A percentile compares a stretch with the other conserved stretches of the same genome.
Conservation (phyloP, 2,113 vertebrate genomes). For the Antennarius striatus region DNA sequence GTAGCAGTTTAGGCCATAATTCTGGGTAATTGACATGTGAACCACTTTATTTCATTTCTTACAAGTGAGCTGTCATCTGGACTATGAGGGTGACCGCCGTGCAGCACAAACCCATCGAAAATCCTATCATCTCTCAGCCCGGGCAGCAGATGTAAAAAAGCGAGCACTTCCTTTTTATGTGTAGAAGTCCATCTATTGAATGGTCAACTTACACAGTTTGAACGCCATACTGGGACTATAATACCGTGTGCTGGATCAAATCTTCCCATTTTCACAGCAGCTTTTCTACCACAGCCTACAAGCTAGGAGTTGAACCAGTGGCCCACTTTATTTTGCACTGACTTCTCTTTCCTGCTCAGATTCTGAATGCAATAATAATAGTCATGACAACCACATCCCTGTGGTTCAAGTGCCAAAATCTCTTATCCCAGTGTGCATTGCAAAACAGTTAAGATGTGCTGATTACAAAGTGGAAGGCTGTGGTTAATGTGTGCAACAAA, state of each 20-base stretch:
- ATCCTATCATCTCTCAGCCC: constrained; percentile 33
- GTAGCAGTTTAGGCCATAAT: background rate
- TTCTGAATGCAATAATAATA: constrained; percentile 30
- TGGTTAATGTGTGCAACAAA: constrained; percentile 1
- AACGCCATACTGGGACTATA: constrained; percentile 8
- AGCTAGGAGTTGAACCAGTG: constrained; percentile 28
- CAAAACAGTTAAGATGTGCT: constrained; percentile 42
- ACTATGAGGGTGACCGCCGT: constrained; percentile 7
- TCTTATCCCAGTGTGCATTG: constrained; percentile 1
- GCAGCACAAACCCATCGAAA: constrained; percentile 11
- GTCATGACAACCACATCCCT: constrained; percentile 15
- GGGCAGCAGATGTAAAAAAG: constrained; percentile 17
- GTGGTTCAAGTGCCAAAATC: constrained; percentile 26
- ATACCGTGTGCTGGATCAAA: constrained; percentile 32
- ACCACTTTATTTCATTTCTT: constrained; percentile 7
- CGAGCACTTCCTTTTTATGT: constrained; percentile 20
- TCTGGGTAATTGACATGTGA: background rate
- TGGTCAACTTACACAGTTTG: constrained; percentile 11
- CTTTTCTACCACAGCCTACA: constrained; percentile 33
- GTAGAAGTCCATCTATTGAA: constrained; percentile 3
- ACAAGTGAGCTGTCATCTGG: constrained; percentile 3
- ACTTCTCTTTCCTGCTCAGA: background rate
- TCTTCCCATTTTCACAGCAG: constrained; percentile 51
- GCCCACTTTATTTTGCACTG: constrained; percentile 14
- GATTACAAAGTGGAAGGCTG: constrained; percentile 22